A percentile compares a stretch with the other conserved stretches of the same genome.
phyloP scores from a whole-genome alignment of 64 coral and sea anemone genomes.

The Pocillopora verrucosa region DNA sequence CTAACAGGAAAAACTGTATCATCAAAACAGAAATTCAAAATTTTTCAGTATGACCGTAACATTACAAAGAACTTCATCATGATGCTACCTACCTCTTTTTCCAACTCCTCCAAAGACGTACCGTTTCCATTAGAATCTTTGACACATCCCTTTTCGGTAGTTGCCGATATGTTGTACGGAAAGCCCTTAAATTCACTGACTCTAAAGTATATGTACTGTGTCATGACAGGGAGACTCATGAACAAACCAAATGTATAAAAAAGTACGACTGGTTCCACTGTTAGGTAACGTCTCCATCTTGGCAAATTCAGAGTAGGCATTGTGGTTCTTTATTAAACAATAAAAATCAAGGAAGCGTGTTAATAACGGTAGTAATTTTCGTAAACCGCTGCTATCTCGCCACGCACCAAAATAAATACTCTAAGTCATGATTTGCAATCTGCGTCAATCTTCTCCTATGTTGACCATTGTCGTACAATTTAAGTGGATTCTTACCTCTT shows the following conservation, averaged over 20 bases:
- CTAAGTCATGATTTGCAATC: no score
- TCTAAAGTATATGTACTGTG: conserved; percentile 85
- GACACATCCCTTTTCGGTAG: conserved; percentile 31
- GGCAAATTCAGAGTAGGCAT: conserved; percentile 44
- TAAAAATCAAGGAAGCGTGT: not conserved
- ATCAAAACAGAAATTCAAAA: no score
- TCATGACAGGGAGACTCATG: conserved; percentile 75
- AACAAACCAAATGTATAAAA: conserved; percentile 90
- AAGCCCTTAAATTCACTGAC: conserved; percentile 88
- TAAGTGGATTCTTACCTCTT: no score
- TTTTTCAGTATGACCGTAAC: no score
- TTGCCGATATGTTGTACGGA: conserved; percentile 51
- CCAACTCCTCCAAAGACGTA: conserved; percentile 39
- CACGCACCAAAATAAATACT: no score
- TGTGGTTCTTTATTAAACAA: not conserved
- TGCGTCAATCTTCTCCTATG: no score
- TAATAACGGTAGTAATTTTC: not conserved
- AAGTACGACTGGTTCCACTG: conserved; percentile 88
- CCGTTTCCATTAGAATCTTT: conserved; percentile 26
- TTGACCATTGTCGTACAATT: no score
- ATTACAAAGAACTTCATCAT: no score
- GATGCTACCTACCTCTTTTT: conserved; percentile 48
- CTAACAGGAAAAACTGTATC: no score
- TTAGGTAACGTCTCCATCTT: conserved; percentile 75
- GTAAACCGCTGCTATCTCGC: no score